Conservation (phyloP, 2,888 invertebrate genomes). For the Iselma pallidipennis region DNA sequence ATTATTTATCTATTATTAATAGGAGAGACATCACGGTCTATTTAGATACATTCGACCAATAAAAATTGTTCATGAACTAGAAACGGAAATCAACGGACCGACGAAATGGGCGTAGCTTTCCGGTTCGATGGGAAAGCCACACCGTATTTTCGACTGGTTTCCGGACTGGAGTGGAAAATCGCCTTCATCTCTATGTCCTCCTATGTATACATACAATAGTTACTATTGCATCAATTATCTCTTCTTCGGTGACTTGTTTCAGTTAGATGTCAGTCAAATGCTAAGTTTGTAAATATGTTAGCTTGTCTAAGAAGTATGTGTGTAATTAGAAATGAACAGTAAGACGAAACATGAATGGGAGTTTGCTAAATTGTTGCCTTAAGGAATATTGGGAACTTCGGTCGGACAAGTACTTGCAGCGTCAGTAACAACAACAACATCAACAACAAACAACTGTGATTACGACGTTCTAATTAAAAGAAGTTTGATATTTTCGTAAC, state of each 20-base stretch:
- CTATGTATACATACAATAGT: too few relatives aligned
- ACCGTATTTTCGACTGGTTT: neutral
- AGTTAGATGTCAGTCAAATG: neutral
- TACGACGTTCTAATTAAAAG: too few relatives aligned
- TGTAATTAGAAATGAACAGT: neutral
- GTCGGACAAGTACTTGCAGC: too few relatives aligned
- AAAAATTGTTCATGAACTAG: neutral
- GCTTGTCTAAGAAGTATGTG: neutral
- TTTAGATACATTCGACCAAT: neutral
- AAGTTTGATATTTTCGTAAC: too few relatives aligned
- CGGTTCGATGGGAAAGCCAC: neutral
- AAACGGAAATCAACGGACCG: neutral
- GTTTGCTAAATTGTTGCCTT: neutral
- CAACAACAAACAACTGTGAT: too few relatives aligned
- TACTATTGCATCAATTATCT: neutral
- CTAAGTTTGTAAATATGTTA: neutral
- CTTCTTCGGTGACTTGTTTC: neutral
- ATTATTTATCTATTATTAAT: too few relatives aligned
- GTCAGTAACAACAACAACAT: neutral
- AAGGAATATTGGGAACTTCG: neutral
- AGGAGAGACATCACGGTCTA: too few relatives aligned
- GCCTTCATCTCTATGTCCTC: neutral
- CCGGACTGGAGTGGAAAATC: neutral
- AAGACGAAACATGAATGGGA: neutral
- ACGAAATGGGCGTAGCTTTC: neutral